Conservation (phyloP, 2,888 invertebrate genomes). For the Netelia fuscicornis region DNA sequence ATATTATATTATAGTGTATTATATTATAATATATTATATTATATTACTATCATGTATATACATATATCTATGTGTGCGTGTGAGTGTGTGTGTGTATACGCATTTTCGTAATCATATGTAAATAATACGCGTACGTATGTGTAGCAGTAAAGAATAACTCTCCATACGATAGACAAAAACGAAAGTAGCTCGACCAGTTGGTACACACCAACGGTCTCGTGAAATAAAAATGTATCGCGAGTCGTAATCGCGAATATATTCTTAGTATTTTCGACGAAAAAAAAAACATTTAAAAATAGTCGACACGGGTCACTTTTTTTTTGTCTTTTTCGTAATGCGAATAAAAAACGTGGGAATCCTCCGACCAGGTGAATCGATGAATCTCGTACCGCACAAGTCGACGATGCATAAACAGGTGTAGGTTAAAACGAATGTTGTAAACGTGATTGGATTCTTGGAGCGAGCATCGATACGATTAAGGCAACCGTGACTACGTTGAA, state of each 20-base stretch:
- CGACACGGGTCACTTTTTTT: too few relatives aligned
- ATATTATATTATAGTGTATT: too few relatives aligned
- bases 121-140: neutral
- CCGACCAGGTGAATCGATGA: neutral
- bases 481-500: neutral
- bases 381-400: neutral
- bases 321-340: too few relatives aligned
- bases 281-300: too few relatives aligned
- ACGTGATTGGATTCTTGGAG: slow-evolving; percentile 39
- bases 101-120: neutral
- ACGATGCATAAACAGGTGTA: slow-evolving; percentile 7
- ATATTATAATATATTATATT: too few relatives aligned
- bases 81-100: neutral
- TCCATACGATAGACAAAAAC: slow-evolving; percentile 72
- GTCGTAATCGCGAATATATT: slow-evolving; percentile 14
- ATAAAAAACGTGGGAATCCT: too few relatives aligned
- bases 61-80: too few relatives aligned
- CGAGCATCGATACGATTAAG: neutral
- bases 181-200: slow-evolving; percentile 77
- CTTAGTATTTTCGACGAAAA: slow-evolving; percentile 32
- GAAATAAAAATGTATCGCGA: slow-evolving; percentile 45
- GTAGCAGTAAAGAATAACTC: neutral
- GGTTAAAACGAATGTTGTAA: slow-evolving; percentile 10
- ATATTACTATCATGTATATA: too few relatives aligned
- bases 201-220: slow-evolving; percentile 41